phyloP scores from a whole-genome alignment of 2,113 vertebrate genomes.

The Melanerpes formicivorus region DNA sequence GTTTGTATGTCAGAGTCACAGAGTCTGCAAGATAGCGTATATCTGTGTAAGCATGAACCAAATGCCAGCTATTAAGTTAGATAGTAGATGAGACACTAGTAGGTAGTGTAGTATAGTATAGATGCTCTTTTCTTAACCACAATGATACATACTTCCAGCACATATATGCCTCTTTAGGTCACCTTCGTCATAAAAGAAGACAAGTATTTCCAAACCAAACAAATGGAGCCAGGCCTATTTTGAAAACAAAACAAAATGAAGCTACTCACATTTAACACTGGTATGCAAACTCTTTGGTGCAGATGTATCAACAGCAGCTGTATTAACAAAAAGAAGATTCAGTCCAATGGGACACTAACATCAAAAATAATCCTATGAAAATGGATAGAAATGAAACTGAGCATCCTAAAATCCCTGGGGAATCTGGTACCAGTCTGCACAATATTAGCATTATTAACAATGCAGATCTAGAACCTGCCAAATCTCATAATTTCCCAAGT shows the following conservation, averaged over 20 bases:
- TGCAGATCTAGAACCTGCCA: background rate
- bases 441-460: background rate
- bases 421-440: background rate
- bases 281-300: conserved; percentile 57
- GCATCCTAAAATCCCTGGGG: background rate
- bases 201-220: conserved; percentile 68
- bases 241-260: conserved; percentile 44
- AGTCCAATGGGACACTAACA: background rate
- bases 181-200: conserved; percentile 20
- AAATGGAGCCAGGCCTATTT: conserved; percentile 28
- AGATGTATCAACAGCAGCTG: conserved; percentile 73
- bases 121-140: background rate
- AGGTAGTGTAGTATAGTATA: background rate
- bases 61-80: background rate
- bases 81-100: background rate
- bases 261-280: conserved; percentile 70
- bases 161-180: background rate
- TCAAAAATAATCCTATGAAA: background rate
- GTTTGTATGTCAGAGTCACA: background rate
- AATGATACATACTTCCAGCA: background rate
- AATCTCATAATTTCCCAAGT: background rate
- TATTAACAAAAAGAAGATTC: conserved; percentile 57
- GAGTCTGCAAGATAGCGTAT: background rate
- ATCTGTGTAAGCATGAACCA: background rate
- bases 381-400: background rate